These are phyloP conservation scores for Molossus molossus DNA, from an alignment of 2,797 vertebrate genomes.

Conservation along the genomic window DNA sequence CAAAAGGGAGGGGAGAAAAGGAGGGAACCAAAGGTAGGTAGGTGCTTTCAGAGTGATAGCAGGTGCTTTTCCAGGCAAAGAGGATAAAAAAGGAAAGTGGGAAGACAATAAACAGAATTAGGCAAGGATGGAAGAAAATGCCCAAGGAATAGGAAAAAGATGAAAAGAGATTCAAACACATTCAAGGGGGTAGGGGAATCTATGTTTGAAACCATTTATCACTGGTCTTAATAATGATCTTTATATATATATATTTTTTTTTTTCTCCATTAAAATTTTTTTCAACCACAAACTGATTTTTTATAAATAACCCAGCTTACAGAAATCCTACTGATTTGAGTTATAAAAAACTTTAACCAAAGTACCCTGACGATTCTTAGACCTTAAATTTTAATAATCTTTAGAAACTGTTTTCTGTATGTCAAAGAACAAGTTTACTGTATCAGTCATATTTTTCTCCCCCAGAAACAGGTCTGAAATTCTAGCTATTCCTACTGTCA, in stretches of 20 bases:
- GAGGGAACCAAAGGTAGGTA: neutral
- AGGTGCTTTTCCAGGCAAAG: neutral
- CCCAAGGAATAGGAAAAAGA: neutral
- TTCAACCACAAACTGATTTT: neutral
- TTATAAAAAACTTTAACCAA: slow-evolving; percentile 26
- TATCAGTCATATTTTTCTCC: neutral
- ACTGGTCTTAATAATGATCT: neutral
- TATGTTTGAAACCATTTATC: neutral
- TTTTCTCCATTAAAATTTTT: neutral
- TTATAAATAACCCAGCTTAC: neutral
- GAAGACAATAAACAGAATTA: neutral
- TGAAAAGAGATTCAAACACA: neutral
- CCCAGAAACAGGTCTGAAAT: slow-evolving; percentile 35
- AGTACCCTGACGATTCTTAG: neutral
- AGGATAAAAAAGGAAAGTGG: neutral
- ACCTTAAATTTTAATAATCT: neutral
- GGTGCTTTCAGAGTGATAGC: neutral
- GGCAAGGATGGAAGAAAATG: neutral
- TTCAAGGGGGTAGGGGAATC: neutral
- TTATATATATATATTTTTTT: neutral
- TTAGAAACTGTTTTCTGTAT: neutral
- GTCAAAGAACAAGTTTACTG: neutral
- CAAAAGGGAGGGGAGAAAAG: neutral
- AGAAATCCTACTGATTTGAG: neutral
- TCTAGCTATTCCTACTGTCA: neutral